Evolutionary conservation across 2,888 invertebrate genomes (phyloP).

Genomic region (Drosophila rellima): DNA sequence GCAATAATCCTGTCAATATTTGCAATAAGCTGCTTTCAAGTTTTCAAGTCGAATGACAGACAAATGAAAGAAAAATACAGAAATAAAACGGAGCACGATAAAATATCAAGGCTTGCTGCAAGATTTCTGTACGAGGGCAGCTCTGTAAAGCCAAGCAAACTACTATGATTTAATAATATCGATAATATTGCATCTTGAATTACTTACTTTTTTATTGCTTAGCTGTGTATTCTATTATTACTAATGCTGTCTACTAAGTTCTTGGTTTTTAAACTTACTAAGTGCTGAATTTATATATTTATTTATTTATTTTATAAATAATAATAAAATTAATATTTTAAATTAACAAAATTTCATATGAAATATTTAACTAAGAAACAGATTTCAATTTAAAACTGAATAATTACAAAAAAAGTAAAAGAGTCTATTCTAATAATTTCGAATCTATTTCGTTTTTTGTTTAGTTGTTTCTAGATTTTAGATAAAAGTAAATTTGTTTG

Average conservation of each 20-base stretch:
- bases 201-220: too few relatives aligned
- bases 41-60: slow-evolving; percentile 3
- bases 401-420: neutral
- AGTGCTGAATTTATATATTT: neutral
- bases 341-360: too few relatives aligned
- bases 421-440: neutral
- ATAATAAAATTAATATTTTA: too few relatives aligned
- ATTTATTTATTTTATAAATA: too few relatives aligned
- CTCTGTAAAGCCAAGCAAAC: neutral
- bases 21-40: slow-evolving; percentile 3
- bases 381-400: neutral
- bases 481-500: neutral
- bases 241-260: too few relatives aligned
- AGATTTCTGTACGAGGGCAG: neutral
- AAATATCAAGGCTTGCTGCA: slow-evolving; percentile 1
- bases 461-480: neutral
- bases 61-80: neutral
- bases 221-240: too few relatives aligned
- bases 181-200: neutral
- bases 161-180: neutral
- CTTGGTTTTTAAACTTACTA: too few relatives aligned
- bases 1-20: neutral
- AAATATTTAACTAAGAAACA: neutral
- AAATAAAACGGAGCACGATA: neutral
- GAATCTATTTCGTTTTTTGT: neutral